Percentiles rank a stretch among this genome's conserved stretches.
Conservation (phyloP, 2,888 invertebrate genomes). For the Choristoneura rosaceana region DNA sequence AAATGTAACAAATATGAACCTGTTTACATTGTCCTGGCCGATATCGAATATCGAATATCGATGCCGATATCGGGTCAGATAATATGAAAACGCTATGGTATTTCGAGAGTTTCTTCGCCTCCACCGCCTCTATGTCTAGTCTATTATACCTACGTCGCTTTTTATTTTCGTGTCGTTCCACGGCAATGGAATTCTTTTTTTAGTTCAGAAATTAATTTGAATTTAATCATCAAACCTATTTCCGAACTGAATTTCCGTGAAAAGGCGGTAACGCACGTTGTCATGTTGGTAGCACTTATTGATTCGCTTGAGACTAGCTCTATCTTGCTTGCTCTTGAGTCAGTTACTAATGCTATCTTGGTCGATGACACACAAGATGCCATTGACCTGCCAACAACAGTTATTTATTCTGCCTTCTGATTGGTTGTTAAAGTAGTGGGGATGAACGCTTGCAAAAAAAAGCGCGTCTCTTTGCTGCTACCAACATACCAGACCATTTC, state of each 20-base stretch:
- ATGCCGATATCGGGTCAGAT: too few species aligned
- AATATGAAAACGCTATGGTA: too few species aligned
- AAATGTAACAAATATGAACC: too few species aligned
- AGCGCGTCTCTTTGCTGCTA: conserved; percentile 57
- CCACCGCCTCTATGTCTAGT: too few species aligned
- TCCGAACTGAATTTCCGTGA: conserved; percentile 31
- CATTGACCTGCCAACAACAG: conserved; percentile 68
- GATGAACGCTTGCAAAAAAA: conserved; percentile 57
- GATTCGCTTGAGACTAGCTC: conserved; percentile 35
- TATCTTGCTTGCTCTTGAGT: conserved; percentile 54
- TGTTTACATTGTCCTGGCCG: too few species aligned
- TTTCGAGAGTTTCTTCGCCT: too few species aligned
- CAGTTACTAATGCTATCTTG: conserved; percentile 48
- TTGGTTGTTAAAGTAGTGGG: conserved; percentile 63
- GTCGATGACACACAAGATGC: conserved; percentile 59
- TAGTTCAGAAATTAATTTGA: not conserved
- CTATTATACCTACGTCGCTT: too few species aligned
- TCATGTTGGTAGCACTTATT: conserved; percentile 35
- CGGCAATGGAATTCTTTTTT: not conserved
- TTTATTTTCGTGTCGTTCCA: not conserved
- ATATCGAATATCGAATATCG: too few species aligned
- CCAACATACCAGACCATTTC: conserved; percentile 67
- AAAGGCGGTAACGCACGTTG: conserved; percentile 34
- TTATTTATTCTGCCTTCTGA: conserved; percentile 52
- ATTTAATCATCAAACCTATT: not conserved